Conservation (phyloP, 2,888 invertebrate genomes). For the Amiota mariae region DNA sequence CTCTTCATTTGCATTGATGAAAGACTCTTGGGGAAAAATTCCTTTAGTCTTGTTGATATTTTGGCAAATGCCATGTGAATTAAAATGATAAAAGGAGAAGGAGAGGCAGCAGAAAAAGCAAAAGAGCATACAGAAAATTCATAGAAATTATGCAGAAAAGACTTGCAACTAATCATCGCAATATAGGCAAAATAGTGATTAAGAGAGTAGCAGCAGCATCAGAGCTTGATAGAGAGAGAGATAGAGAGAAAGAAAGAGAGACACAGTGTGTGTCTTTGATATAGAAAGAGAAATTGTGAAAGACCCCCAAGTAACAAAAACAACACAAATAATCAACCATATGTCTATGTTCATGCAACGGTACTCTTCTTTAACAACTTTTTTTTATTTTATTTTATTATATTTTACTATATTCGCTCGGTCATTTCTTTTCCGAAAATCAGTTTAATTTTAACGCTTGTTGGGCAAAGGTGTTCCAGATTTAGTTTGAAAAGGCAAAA, state of each 20-base stretch:
- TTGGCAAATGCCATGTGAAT: too few relatives aligned
- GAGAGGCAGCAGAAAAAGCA: too few relatives aligned
- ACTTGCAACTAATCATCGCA: too few relatives aligned
- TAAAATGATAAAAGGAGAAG: too few relatives aligned
- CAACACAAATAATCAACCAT: not conserved
- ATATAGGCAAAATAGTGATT: too few relatives aligned
- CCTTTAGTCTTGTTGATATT: too few relatives aligned
- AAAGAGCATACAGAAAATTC: too few relatives aligned
- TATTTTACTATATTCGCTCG: not conserved
- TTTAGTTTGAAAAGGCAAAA: slow-evolving; percentile 13
- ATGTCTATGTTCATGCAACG: slow-evolving; percentile 14
- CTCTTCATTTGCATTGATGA: too few relatives aligned
- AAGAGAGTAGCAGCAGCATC: not conserved
- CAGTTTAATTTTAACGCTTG: slow-evolving; percentile 27
- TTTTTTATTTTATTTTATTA: too few relatives aligned
- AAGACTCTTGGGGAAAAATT: too few relatives aligned
- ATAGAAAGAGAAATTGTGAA: slow-evolving; percentile 6
- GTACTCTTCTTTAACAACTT: not conserved
- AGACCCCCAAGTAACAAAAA: not conserved
- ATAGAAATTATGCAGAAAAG: too few relatives aligned
- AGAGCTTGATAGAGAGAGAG: not conserved
- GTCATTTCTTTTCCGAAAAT: not conserved
- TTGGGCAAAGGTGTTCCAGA: slow-evolving; percentile 21
- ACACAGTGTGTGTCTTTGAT: not conserved
- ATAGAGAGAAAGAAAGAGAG: slow-evolving; percentile 10